A percentile compares a stretch with the other conserved stretches of the same genome.
Evolutionary conservation across 2,113 vertebrate species (phyloP).

Genomic region (Todiramphus chloris): DNA sequence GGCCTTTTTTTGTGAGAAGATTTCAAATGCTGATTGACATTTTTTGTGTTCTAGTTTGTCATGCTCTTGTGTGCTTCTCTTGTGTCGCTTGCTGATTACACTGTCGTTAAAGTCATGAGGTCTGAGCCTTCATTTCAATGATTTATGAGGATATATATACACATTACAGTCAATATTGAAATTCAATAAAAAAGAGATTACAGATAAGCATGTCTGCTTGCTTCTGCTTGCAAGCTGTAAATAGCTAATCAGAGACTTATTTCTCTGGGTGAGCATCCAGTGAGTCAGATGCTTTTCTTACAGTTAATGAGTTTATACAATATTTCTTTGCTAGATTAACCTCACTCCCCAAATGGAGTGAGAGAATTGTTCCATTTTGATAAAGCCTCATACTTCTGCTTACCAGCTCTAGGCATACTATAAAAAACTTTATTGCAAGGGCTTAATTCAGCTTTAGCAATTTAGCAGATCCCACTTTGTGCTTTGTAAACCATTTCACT

Average conservation of each 20-base stretch:
- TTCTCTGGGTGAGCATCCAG: background rate
- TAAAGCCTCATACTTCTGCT: background rate
- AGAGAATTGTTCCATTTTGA: background rate
- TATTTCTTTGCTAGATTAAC: background rate
- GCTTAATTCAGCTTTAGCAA: background rate
- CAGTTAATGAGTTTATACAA: background rate
- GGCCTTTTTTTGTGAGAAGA: background rate
- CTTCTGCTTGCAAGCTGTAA: background rate
- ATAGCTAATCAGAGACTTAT: background rate
- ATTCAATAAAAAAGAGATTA: conserved; percentile 6
- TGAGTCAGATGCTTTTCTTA: background rate
- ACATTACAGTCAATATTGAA: background rate
- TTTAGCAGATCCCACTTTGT: background rate
- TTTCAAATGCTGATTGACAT: background rate
- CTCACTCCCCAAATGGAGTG: background rate
- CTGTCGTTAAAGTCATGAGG: background rate
- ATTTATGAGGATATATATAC: background rate
- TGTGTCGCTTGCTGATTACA: background rate
- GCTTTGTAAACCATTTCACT: background rate
- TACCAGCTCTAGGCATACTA: background rate
- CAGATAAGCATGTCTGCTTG: background rate
- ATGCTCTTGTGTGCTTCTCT: background rate
- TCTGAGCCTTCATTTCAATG: background rate
- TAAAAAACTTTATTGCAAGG: background rate
- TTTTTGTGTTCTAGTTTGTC: background rate